These are phyloP conservation scores for Chymomyza caudatula DNA, from an alignment of 2,888 invertebrate genomes.

Conservation along the genomic window DNA sequence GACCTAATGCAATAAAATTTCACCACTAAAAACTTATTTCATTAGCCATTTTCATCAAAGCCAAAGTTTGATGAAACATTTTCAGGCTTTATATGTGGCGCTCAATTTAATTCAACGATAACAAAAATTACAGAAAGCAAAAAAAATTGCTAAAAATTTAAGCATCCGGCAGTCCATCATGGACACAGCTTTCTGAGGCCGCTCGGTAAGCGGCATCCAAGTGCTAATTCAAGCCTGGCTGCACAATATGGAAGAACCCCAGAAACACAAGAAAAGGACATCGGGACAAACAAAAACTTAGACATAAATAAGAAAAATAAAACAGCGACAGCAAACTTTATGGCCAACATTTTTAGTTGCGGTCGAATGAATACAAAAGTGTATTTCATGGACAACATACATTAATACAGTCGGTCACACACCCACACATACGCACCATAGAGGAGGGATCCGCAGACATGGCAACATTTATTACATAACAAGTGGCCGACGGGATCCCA, in stretches of 20 bases:
- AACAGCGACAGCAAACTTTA: conserved; percentile 55
- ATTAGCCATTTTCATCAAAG: conserved; percentile 67
- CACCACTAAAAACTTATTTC: conserved; percentile 66
- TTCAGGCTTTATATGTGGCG: conserved; percentile 26
- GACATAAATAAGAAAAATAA: conserved; percentile 53
- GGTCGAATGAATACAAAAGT: conserved; percentile 70
- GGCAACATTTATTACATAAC: conserved; percentile 63
- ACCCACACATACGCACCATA: conserved; percentile 17
- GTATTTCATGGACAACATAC: conserved; percentile 59
- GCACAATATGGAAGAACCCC: conserved; percentile 14
- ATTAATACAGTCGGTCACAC: conserved; percentile 42
- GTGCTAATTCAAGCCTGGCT: conserved; percentile 49
- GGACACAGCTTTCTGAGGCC: conserved; percentile 33
- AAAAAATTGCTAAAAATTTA: conserved; percentile 3
- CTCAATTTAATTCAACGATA: conserved; percentile 71
- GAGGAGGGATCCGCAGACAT: conserved; percentile 32
- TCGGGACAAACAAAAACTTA: conserved; percentile 38
- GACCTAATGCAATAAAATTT: conserved; percentile 40
- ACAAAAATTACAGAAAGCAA: conserved; percentile 43
- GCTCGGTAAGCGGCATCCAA: conserved; percentile 57
- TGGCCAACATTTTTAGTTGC: conserved; percentile 71
- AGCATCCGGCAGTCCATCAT: conserved; percentile 38
- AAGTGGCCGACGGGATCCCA: conserved; percentile 56
- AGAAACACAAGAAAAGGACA: conserved; percentile 21
- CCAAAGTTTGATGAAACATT: not conserved